These are phyloP conservation scores for Phrynocephalus versicolor DNA, from an alignment of 2,113 vertebrate genomes.

Conservation along the genomic window DNA sequence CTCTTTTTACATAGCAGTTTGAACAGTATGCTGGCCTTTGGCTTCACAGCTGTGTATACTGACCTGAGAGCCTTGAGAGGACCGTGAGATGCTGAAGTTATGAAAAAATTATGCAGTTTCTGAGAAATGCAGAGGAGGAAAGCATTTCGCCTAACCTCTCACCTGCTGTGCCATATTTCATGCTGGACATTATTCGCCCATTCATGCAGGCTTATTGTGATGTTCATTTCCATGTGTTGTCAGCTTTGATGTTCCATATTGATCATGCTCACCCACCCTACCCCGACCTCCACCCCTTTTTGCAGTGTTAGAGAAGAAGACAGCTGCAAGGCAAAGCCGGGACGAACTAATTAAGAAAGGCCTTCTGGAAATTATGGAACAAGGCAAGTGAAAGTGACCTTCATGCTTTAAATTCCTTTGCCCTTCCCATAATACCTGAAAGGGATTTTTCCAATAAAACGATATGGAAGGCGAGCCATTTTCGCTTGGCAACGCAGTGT, in stretches of 20 bases:
- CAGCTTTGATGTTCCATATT: constrained; percentile 51
- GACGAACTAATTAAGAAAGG: constrained; percentile 87
- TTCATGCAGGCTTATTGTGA: neutral
- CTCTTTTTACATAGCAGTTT: too few relatives aligned
- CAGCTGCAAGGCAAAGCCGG: constrained; percentile 78
- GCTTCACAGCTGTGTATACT: too few relatives aligned
- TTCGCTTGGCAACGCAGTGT: neutral
- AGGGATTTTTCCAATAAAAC: neutral
- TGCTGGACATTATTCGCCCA: neutral
- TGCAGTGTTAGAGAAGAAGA: constrained; percentile 89
- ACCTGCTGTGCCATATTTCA: neutral
- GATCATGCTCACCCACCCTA: constrained; percentile 27
- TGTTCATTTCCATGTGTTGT: neutral
- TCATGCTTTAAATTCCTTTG: neutral
- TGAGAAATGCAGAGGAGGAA: neutral
- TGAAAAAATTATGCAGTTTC: neutral
- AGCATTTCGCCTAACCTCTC: neutral
- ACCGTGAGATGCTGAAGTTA: neutral
- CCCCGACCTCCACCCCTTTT: neutral
- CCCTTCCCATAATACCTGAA: neutral
- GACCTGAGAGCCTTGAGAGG: neutral
- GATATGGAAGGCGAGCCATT: neutral
- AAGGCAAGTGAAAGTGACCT: constrained; percentile 74
- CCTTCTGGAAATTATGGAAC: constrained; percentile 83
- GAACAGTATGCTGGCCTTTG: too few relatives aligned